Percentiles rank a stretch among this genome's conserved stretches.
Conservation (phyloP, 2,113 vertebrate species). For the Rattus norvegicus region GRCr8 NC_086022.1:178281001-178281500, state of each 20-base stretch:
- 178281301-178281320: conserved; percentile 72
- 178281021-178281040: background rate
- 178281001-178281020: background rate
- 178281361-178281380: conserved; percentile 75
- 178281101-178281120: background rate
- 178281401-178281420: conserved; percentile 74
- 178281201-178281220: conserved; percentile 68
- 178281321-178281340: conserved; percentile 69
- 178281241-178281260: conserved; percentile 67
- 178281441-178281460: conserved; percentile 77
- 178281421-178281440: conserved; percentile 57
- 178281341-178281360: conserved; percentile 74
- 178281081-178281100: background rate
- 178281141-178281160: conserved; percentile 31
- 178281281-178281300: conserved; percentile 71
- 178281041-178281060: background rate
- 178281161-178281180: conserved; percentile 68
- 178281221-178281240: conserved; percentile 56
- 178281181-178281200: conserved; percentile 36
- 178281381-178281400: conserved; percentile 67
- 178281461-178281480: conserved; percentile 81
- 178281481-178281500: conserved; percentile 78
- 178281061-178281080: background rate
- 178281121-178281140: conserved; percentile 14
- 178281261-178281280: conserved; percentile 48